phyloP scores from a whole-genome alignment of 92 coral and sea anemone species.

The Diadumene lineata region DNA sequence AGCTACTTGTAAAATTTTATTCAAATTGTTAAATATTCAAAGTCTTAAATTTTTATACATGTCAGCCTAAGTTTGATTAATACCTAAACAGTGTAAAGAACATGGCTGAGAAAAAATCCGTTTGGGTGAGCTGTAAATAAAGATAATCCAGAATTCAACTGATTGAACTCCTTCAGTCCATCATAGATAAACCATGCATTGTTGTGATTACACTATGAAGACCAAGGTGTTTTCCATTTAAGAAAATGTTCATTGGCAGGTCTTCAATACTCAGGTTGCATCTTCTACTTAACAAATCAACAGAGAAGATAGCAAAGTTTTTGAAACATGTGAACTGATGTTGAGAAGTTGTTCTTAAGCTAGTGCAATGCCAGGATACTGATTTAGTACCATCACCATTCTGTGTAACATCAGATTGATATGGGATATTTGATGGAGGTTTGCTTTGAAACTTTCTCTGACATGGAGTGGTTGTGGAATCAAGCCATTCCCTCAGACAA shows the following conservation, averaged over 20 bases:
- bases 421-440: constrained; percentile 30
- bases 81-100: neutral
- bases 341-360: constrained; percentile 26
- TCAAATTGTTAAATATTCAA: constrained; percentile 51
- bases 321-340: constrained; percentile 16
- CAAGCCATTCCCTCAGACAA: constrained; percentile 19
- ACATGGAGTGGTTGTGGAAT: constrained; percentile 12
- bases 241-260: neutral
- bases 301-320: constrained; percentile 39
- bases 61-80: neutral
- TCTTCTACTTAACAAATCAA: constrained; percentile 3
- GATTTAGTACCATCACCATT: constrained; percentile 31
- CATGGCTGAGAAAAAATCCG: neutral
- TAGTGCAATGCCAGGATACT: constrained; percentile 48
- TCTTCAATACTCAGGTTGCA: neutral
- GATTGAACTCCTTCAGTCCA: neutral
- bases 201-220: neutral
- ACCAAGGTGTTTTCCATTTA: neutral
- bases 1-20: constrained; percentile 73
- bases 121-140: neutral
- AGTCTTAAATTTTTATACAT: constrained; percentile 37
- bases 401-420: constrained; percentile 27
- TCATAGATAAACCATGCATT: constrained; percentile 4
- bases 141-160: no score
- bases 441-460: constrained; percentile 28